These are phyloP conservation scores for Menidia beryllina DNA, from an alignment of 2,113 vertebrate genomes.

Conservation along the genomic window DNA sequence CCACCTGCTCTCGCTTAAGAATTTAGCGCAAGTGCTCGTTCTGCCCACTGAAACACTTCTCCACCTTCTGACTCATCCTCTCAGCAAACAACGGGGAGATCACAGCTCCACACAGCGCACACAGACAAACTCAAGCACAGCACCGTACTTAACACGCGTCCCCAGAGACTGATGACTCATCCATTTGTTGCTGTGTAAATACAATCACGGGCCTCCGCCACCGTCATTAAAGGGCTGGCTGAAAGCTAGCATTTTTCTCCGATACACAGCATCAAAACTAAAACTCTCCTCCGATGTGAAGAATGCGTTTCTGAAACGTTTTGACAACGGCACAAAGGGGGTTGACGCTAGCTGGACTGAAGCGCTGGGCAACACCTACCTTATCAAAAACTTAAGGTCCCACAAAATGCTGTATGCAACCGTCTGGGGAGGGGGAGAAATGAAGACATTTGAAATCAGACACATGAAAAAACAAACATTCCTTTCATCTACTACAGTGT, in stretches of 20 bases:
- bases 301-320: not conserved
- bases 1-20: not conserved
- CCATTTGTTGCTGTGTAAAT: slow-evolving; percentile 1
- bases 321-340: not conserved
- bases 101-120: slow-evolving; percentile 9
- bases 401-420: slow-evolving; percentile 98
- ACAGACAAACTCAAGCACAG: not conserved
- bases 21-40: not conserved
- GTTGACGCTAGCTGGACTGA: not conserved
- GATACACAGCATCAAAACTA: not conserved
- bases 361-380: slow-evolving; percentile 80
- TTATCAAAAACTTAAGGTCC: slow-evolving; percentile 99
- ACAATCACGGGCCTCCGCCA: slow-evolving; percentile 31
- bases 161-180: slow-evolving; percentile 12
- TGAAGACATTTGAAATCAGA: slow-evolving; percentile 20
- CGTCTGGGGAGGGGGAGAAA: slow-evolving; percentile 84
- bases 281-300: not conserved
- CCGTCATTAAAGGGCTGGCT: slow-evolving; percentile 10
- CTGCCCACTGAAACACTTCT: not conserved
- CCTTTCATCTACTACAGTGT: not conserved
- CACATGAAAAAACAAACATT: not conserved
- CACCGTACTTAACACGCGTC: slow-evolving; percentile 12
- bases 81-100: not conserved
- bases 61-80: not conserved
- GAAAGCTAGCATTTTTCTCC: not conserved